Base-by-base conservation (phyloP, 2,797 vertebrate genomes). In the Fringilla coelebs region DNA sequence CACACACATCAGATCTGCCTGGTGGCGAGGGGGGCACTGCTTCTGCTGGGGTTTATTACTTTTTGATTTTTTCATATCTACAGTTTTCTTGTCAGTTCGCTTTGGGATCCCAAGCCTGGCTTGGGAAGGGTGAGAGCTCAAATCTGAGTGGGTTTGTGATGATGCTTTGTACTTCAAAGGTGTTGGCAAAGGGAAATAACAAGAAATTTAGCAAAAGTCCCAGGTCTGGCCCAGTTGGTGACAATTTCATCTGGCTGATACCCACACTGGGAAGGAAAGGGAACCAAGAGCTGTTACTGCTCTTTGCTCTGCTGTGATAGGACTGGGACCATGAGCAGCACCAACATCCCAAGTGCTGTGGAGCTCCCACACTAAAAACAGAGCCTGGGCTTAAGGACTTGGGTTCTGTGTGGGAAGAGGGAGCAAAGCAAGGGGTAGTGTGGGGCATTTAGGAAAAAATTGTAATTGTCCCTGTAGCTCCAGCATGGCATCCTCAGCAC, bases 261-360 rank as follows among this genome's bases (percentile, higher is more conserved):
- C 14, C n/a, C 26, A 61, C 2, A 3, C 29, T 67, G 32, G 17
- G 60, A 34, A 55, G n/a, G 11, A 21, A 25, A 25, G 43, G 20
- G 31, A 5, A 9, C 40, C 43, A 72, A 46, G 73, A 67, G 55
- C 48, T 52, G 6, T 18, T 14, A 5, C 7, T 54, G 40, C 14
- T 63, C 72, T 79, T 76, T 54, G 38, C n/a, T 73, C 46, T 57
- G 43, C n/a, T 24, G 18, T 60, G 4, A 0, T 7, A 15, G 54
- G 49, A 1, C n/a, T 24, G 32, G 65, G 36, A 18, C 17, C 21
- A 57, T 11, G 26, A 66, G 25, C 46, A 21, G 58, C 4, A 43
- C 17, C 9, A 24, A 3, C 15, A 2, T 34, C 54, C 21, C 0
- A 0, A 31, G n/a, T 7, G 18, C 38, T 15, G 34, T 5, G n/a